Evolutionary conservation across 2,113 vertebrate species (phyloP).

Genomic region (Istiophorus platypterus): DNA sequence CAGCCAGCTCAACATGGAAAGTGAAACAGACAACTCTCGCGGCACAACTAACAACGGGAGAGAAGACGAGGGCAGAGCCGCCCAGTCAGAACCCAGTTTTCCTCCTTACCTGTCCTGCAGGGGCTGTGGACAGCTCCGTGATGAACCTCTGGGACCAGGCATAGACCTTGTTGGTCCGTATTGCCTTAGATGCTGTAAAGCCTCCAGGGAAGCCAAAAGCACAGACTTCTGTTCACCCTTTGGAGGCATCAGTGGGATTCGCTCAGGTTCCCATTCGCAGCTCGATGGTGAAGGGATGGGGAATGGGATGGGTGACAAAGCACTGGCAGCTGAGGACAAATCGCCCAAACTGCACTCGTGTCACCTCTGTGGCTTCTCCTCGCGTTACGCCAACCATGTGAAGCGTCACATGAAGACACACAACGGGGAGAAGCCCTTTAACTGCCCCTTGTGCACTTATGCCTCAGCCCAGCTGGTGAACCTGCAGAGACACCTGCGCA

Average conservation of each 20-base stretch:
- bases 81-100: slow-evolving; percentile 76
- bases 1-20: slow-evolving; percentile 90
- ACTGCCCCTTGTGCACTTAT: slow-evolving; percentile 94
- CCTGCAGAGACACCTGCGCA: slow-evolving; percentile 96
- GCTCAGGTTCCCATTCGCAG: slow-evolving; percentile 54
- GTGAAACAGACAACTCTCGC: slow-evolving; percentile 88
- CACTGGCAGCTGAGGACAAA: slow-evolving; percentile 72
- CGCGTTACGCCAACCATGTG: slow-evolving; percentile 97
- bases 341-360: slow-evolving; percentile 90
- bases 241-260: slow-evolving; percentile 63
- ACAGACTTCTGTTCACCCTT: slow-evolving; percentile 75
- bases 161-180: slow-evolving; percentile 81
- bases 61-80: slow-evolving; percentile 70
- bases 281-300: slow-evolving; percentile 55
- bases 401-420: slow-evolving; percentile 99
- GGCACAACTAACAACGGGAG: slow-evolving; percentile 75
- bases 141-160: slow-evolving; percentile 81
- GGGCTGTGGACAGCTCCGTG: slow-evolving; percentile 89
- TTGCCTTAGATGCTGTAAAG: slow-evolving; percentile 86
- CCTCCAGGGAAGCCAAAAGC: slow-evolving; percentile 70
- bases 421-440: slow-evolving; percentile 97
- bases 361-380: slow-evolving; percentile 94
- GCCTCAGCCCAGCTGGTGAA: slow-evolving; percentile 98
- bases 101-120: slow-evolving; percentile 87
- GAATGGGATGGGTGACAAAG: slow-evolving; percentile 76